phyloP scores from a whole-genome alignment of 1,140 invertebrate species.

The Belonocnema kinseyi region DNA sequence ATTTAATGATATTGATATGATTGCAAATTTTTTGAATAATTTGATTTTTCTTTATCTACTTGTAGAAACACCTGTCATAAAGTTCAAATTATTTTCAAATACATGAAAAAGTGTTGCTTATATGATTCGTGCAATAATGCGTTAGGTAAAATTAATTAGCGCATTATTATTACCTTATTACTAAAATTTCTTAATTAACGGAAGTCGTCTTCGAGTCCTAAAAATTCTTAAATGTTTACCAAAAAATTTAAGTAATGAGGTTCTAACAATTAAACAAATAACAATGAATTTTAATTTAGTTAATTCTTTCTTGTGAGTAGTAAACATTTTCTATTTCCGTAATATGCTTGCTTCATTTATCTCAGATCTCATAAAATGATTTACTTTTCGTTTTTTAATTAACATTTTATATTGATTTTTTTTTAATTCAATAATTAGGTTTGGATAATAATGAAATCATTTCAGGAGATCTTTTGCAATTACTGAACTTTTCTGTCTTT shows the following conservation, averaged over 20 bases:
- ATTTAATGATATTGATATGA: neutral
- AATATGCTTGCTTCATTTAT: too few relatives aligned
- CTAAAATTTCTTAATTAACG: neutral
- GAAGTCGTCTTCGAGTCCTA: neutral
- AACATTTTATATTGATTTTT: too few relatives aligned
- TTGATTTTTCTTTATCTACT: neutral
- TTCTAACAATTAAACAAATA: neutral
- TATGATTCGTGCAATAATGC: slow-evolving; percentile 7
- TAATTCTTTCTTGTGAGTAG: neutral
- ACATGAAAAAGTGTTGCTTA: neutral
- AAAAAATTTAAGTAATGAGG: neutral
- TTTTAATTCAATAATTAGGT: neutral
- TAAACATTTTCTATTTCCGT: neutral
- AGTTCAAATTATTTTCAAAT: neutral
- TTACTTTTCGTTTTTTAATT: too few relatives aligned
- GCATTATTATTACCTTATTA: slow-evolving; percentile 11
- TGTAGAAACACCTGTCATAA: neutral
- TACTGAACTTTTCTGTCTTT: neutral
- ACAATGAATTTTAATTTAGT: neutral
- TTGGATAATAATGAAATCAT: neutral
- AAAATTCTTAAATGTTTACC: neutral
- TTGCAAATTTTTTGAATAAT: slow-evolving; percentile 10
- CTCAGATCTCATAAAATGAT: too few relatives aligned
- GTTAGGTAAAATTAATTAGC: slow-evolving; percentile 25
- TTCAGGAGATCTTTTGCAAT: neutral